phyloP scores from a whole-genome alignment of 2,888 invertebrate genomes.

The Aphrophora alni region DNA sequence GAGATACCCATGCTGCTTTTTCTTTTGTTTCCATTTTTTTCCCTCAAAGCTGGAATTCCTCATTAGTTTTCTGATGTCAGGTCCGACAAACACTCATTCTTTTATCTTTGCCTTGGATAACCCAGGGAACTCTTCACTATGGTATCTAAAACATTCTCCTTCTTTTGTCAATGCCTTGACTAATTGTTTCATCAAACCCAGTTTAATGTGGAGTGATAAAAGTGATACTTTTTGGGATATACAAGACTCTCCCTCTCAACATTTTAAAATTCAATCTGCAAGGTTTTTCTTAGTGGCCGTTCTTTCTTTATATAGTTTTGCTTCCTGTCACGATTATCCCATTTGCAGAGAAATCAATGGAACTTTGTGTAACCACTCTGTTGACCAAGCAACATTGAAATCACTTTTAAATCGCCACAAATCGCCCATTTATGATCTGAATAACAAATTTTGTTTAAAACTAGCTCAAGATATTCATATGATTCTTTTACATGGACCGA shows the following conservation, averaged over 20 bases:
- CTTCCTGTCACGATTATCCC: constrained; percentile 49
- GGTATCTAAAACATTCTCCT: constrained; percentile 44
- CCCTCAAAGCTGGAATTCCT: constrained; percentile 43
- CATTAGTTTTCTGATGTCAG: constrained; percentile 47
- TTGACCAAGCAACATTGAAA: constrained; percentile 49
- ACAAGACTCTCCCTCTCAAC: constrained; percentile 36
- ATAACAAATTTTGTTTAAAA: constrained; percentile 49
- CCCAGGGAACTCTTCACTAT: constrained; percentile 40
- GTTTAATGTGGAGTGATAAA: constrained; percentile 51
- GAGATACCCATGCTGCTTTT: constrained; percentile 44
- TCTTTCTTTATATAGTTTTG: constrained; percentile 49
- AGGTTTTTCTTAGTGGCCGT: constrained; percentile 42
- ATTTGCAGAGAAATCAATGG: constrained; percentile 51
- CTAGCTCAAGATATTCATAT: constrained; percentile 44
- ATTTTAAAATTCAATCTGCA: constrained; percentile 41
- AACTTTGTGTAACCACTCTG: constrained; percentile 52
- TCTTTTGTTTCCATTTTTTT: constrained; percentile 43
- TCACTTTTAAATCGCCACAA: constrained; percentile 50
- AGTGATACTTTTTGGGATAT: constrained; percentile 42
- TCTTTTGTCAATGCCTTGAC: constrained; percentile 46
- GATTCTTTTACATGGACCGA: constrained; percentile 49
- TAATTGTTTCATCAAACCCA: constrained; percentile 51
- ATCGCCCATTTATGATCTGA: constrained; percentile 47
- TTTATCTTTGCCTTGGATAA: constrained; percentile 46
- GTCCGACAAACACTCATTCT: constrained; percentile 48